Evolutionary conservation across 2,888 invertebrate genomes (phyloP), one percentile per base, ranked within the genome.

Genomic region (Drosophila sordidula): DNA sequence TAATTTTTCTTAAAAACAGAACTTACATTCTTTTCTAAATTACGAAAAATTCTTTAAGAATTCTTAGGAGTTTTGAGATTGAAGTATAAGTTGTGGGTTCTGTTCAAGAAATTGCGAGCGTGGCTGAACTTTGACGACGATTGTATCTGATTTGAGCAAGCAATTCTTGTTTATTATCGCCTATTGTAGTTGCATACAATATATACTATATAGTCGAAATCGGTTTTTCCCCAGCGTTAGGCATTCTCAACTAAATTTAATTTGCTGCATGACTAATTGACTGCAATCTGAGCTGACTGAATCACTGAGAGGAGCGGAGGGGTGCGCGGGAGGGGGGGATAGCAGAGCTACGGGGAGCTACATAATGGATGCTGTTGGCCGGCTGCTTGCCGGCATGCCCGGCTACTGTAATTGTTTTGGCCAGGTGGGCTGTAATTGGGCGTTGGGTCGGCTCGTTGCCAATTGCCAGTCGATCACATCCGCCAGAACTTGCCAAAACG

Each of bases 211-310:
- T 25, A 9, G 11, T 29, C 22, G 1, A 38, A 32, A 51, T 25
- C 41, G 42, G 55, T 42, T 34, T 44, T 51, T 8, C 62, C 62
- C 38, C 61, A 29, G 42, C 51, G 18, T 29, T 44, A n/a, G 29
- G 9, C 14, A 34, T 29, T 0, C 38, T 8, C 12, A 9, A 41
- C 39, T 29, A 29, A 29, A 50, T 62, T 26, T 12, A 32, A 32
- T 64, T 55, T 51, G 29, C 32, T 38, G 14, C 34, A 39, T 69
- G 71, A 75, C 56, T 75, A 75, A 71, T 52, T 70, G 14, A 9
- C 14, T 50, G 45, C 57, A 57, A 52, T 55, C 50, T 51, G 36
- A 9, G 18, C 22, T 6, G 42, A 41, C 14, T 25, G 38, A 39
- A 5, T 50, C n/a, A 14, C 38, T 39, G 39, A 29, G 18, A 12